Percentiles rank a stretch among this genome's conserved stretches.
Conservation (phyloP, 2,797 vertebrate genomes). For the Xiphorhynchus erythropygius region DNA sequence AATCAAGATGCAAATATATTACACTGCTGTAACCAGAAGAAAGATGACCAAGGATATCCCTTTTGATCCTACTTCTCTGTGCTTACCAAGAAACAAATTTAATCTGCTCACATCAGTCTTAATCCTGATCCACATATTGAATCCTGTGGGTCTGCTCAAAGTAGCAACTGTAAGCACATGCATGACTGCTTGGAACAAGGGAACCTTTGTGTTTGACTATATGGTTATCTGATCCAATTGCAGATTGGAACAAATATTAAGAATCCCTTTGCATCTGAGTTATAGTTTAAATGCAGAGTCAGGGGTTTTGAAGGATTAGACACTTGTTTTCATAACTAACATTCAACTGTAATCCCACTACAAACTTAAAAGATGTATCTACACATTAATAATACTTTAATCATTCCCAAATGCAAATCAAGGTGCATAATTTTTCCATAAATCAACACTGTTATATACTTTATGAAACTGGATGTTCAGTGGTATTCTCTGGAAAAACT, state of each 20-base stretch:
- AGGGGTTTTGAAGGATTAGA: not conserved
- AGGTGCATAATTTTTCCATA: slow-evolving; percentile 52
- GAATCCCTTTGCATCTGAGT: not conserved
- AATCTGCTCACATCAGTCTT: not conserved
- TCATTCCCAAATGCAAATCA: slow-evolving; percentile 59
- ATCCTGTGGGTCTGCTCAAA: not conserved
- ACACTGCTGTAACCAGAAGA: not conserved
- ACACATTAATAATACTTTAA: slow-evolving; percentile 65
- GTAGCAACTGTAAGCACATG: not conserved
- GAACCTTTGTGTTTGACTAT: not conserved
- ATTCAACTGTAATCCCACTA: slow-evolving; percentile 21
- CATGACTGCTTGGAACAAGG: not conserved
- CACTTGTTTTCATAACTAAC: slow-evolving; percentile 36
- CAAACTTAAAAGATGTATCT: slow-evolving; percentile 59
- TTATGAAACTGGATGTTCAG: slow-evolving; percentile 27
- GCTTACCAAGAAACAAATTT: not conserved
- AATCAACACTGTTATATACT: slow-evolving; percentile 26
- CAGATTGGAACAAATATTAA: not conserved
- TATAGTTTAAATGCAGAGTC: not conserved
- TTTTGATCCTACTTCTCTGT: not conserved
- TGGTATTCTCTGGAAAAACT: slow-evolving; percentile 11
- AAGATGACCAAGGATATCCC: not conserved
- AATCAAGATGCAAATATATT: not conserved
- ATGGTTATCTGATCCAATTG: not conserved
- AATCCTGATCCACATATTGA: not conserved